Evolutionary conservation across 92 coral and sea anemone species (phyloP), one percentile per base, ranked within the genome.

Genomic region (Paramuricea clavata): DNA sequence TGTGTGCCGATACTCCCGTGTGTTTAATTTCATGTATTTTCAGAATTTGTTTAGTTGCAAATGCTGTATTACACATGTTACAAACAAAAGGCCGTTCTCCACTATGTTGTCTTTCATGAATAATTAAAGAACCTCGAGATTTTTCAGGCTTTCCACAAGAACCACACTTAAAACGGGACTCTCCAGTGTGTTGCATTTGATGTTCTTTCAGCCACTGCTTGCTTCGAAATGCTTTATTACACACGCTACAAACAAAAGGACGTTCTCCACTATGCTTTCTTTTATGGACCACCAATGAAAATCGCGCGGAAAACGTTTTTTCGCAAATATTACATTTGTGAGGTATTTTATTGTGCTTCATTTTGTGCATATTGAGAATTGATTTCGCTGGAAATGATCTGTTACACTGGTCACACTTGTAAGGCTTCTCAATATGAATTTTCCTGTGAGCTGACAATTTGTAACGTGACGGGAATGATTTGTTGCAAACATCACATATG

Each of bases 1-100:
- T 95, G 27, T 91, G 93, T 15, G 98, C 97, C 71, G 91, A 93
- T 42, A 91, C 92, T 7, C 98, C 98, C 16, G 98, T 95, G 83
- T 95, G 98, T 39, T 97, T 95, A 76, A 94, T 95, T 65, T 93
- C 93, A 85, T 95, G 98, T 25, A 9, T 64, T 64, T 31, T 25
- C 22, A 64, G 22, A 25, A 2, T 2, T 2, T 10, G 15, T 6
- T 10, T 12, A 2, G 32, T 64, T n/a, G 32, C 21, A 64, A 2
- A 64, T 64, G 27, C 36, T 31, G 2, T 64, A 31, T 64, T 26
- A 15, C 71, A 64, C 15, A 64, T 26, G 16, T 16, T 30, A 64
- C 71, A 64, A 12, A 9, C 15, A 64, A 9, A 64, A 26, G 71
- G 71, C 71, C 36, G 13, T 31, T 64, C 36, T 64, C 36, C 15